Percentiles rank a stretch among this genome's conserved stretches.
Conservation (phyloP, 2,113 vertebrate genomes). For the Himantopus leucocephalus region DNA sequence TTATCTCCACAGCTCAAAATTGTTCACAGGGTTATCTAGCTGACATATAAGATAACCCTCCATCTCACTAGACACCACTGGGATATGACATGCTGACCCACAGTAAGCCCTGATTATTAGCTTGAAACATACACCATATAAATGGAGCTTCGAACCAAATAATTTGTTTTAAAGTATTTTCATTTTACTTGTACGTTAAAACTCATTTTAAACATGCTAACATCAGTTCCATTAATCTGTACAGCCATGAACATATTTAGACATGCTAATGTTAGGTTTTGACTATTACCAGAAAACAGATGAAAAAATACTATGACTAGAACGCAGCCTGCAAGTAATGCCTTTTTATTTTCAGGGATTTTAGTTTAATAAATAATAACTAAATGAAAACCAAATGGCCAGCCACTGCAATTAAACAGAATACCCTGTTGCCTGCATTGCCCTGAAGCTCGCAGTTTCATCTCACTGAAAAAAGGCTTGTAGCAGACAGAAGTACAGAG, state of each 20-base stretch:
- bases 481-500: neutral
- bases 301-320: neutral
- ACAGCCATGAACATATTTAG: neutral
- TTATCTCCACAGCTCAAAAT: constrained; percentile 73
- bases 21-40: constrained; percentile 72
- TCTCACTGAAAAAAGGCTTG: neutral
- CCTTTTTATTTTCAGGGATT: neutral
- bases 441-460: neutral
- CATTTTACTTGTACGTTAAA: constrained; percentile 15
- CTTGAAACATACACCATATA: constrained; percentile 65
- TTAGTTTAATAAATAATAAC: neutral
- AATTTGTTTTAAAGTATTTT: constrained; percentile 62
- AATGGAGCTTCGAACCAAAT: constrained; percentile 23
- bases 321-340: neutral
- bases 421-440: neutral
- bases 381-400: neutral
- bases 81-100: constrained; percentile 78
- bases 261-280: neutral
- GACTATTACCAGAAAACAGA: neutral
- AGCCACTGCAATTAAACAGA: neutral
- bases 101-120: constrained; percentile 75
- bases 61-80: constrained; percentile 71
- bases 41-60: constrained; percentile 76
- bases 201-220: neutral
- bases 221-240: neutral